These are phyloP conservation scores for Cariama cristata DNA, from an alignment of 2,113 vertebrate species.

Conservation along the genomic window DNA sequence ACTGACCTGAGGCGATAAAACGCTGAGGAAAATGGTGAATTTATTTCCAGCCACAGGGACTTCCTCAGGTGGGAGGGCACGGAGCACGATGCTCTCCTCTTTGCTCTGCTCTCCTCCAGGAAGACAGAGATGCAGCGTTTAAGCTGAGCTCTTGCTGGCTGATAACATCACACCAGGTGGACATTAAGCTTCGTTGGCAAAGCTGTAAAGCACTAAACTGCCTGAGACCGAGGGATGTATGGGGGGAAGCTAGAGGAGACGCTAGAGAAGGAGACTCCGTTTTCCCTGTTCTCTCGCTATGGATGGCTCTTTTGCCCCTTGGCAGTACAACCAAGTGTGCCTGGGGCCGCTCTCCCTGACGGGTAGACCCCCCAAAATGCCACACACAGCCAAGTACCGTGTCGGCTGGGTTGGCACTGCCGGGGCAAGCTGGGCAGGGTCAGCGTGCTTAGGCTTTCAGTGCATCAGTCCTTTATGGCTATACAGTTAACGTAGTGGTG, in stretches of 20 bases:
- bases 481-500: neutral
- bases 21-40: neutral
- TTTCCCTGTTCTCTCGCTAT: neutral
- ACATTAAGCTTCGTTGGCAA: neutral
- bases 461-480: neutral
- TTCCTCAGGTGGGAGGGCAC: neutral
- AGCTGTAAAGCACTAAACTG: neutral
- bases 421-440: neutral
- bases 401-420: neutral
- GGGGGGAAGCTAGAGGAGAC: neutral
- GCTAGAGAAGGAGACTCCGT: neutral
- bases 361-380: neutral
- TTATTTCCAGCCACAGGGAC: neutral
- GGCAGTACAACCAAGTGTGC: fast-evolving
- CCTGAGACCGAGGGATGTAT: neutral
- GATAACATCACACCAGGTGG: neutral
- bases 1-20: neutral
- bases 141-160: neutral
- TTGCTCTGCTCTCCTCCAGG: neutral
- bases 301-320: neutral
- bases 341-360: neutral
- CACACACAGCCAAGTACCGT: neutral
- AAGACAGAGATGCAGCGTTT: neutral
- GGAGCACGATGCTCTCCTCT: neutral
- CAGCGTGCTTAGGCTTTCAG: neutral